Conservation (phyloP, 2,888 invertebrate species). For the Aphrophora alni region DNA sequence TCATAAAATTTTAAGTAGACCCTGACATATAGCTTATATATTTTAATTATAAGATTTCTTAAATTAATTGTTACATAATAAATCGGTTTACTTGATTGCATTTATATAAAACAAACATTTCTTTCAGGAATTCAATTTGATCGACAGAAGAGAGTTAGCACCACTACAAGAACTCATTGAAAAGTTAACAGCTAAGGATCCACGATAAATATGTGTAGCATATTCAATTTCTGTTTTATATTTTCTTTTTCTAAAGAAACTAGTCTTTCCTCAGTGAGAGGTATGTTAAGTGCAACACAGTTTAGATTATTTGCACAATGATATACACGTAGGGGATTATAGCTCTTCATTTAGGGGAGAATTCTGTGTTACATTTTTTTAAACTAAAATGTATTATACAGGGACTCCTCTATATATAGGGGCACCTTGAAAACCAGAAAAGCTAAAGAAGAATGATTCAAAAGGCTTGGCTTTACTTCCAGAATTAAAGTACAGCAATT, state of each 20-base stretch:
- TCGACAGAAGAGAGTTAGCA: conserved; percentile 94
- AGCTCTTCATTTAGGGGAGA: background rate
- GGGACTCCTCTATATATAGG: background rate
- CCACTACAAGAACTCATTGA: conserved; percentile 98
- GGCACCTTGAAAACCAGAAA: background rate
- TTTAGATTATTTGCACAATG: background rate
- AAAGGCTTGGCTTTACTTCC: no score
- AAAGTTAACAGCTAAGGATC: conserved; percentile 89
- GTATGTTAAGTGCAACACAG: background rate
- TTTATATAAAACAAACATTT: no score
- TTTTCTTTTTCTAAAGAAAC: conserved; percentile 17
- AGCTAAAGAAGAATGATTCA: no score
- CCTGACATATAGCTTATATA: no score
- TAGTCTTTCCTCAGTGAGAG: conserved; percentile 26
- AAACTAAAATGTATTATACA: background rate
- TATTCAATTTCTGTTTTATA: background rate
- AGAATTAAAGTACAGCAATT: no score
- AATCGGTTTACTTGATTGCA: no score
- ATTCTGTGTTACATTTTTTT: background rate
- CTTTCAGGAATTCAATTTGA: conserved; percentile 93
- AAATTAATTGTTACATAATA: no score
- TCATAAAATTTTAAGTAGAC: no score
- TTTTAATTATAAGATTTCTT: no score
- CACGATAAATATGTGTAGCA: conserved; percentile 66
- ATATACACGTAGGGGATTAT: background rate